Evolutionary conservation across 2,113 vertebrate species (phyloP).

Genomic region (Chaetodon trifascialis): DNA sequence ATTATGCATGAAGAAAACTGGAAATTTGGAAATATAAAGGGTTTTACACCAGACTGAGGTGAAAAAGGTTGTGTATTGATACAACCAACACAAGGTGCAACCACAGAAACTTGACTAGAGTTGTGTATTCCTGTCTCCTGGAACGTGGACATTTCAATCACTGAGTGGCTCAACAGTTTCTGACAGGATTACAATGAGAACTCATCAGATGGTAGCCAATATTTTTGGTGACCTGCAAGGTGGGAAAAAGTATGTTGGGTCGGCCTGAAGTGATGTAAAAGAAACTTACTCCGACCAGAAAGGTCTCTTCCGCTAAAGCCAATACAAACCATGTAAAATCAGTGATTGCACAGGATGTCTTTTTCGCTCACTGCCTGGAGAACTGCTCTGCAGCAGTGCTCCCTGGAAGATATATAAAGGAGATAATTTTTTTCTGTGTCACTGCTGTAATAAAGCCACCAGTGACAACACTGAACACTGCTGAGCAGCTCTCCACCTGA

Average conservation of each 20-base stretch:
- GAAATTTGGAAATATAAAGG: too few relatives aligned
- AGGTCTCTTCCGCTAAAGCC: background rate
- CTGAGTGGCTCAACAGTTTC: background rate
- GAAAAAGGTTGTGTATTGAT: too few relatives aligned
- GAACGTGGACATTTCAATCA: background rate
- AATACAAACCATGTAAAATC: background rate
- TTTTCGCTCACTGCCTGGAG: background rate
- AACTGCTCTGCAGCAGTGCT: background rate
- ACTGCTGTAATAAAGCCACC: background rate
- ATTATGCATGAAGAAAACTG: too few relatives aligned
- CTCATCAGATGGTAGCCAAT: background rate
- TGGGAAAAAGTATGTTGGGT: background rate
- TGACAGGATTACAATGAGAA: background rate
- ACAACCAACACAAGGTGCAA: too few relatives aligned
- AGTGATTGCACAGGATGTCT: background rate
- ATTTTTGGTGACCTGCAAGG: background rate
- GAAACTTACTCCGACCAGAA: background rate
- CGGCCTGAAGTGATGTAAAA: background rate
- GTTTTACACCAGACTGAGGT: too few relatives aligned
- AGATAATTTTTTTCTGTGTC: background rate
- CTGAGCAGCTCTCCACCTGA: background rate
- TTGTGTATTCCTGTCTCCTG: background rate
- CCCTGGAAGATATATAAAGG: background rate
- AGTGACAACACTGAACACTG: background rate
- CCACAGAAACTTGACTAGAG: background rate